Conservation (phyloP, 2,797 vertebrate species). For the Chelon labrosus region DNA sequence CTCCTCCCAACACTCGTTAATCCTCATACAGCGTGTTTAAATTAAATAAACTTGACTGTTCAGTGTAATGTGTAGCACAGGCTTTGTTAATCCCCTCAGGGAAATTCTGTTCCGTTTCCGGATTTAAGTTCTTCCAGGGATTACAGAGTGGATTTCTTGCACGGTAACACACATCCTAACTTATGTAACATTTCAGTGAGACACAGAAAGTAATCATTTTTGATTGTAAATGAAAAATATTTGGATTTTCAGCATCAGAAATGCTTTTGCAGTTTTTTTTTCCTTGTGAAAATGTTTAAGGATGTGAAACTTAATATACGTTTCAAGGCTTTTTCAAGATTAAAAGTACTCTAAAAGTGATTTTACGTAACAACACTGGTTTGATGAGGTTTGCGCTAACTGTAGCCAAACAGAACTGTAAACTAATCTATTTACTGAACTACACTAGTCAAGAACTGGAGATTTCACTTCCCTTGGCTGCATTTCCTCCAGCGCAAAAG, state of each 20-base stretch:
- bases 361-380: too few relatives aligned
- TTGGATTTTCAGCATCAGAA: not conserved
- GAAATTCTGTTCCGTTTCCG: not conserved
- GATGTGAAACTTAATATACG: not conserved
- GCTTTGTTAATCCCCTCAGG: too few relatives aligned
- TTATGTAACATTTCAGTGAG: conserved; percentile 7
- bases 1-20: not conserved
- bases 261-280: not conserved
- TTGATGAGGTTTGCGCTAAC: too few relatives aligned
- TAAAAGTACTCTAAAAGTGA: too few relatives aligned
- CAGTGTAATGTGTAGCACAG: not conserved
- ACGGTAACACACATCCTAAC: conserved; percentile 3
- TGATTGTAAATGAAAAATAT: not conserved
- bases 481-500: too few relatives aligned
- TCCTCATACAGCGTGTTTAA: not conserved
- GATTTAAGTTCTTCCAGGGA: not conserved
- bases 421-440: too few relatives aligned
- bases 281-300: not conserved
- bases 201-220: not conserved
- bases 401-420: too few relatives aligned
- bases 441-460: too few relatives aligned
- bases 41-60: conserved; percentile 21
- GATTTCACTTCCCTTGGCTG: too few relatives aligned
- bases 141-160: not conserved
- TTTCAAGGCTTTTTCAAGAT: not conserved